A percentile compares a stretch with the other conserved stretches of the same genome.
Conservation (phyloP, 2,888 invertebrate genomes). For the Oscheius sp. region DNA sequence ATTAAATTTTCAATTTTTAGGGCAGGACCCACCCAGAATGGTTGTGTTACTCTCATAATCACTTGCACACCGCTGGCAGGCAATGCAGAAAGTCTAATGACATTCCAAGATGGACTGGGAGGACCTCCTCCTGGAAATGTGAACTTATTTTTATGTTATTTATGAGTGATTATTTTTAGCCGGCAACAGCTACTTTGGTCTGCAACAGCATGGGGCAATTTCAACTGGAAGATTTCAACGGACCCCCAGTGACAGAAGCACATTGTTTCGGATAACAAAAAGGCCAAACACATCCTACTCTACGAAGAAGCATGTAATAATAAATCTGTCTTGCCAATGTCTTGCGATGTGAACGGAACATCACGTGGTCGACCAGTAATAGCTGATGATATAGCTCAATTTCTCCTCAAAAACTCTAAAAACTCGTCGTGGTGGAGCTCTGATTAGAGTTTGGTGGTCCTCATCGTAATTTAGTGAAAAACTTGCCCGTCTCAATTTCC, state of each 20-base stretch:
- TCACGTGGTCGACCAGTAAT: too few species aligned
- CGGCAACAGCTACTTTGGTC: neutral
- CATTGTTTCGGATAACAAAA: too few species aligned
- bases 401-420: too few species aligned
- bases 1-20: neutral
- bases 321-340: too few species aligned
- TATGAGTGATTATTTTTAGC: neutral
- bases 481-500: too few species aligned
- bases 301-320: too few species aligned
- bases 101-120: slow-evolving; percentile 3
- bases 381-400: too few species aligned
- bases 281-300: too few species aligned
- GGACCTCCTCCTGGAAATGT: neutral
- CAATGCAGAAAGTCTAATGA: neutral
- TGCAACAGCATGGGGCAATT: neutral
- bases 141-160: neutral
- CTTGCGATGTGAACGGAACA: too few species aligned
- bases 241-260: neutral
- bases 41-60: neutral
- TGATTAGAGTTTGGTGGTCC: too few species aligned
- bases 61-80: neutral
- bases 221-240: neutral
- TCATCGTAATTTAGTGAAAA: too few species aligned
- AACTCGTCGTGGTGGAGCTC: too few species aligned
- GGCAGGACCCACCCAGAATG: neutral